A percentile compares a stretch with the other conserved stretches of the same genome.
phyloP scores from a whole-genome alignment of 2,797 vertebrate genomes.

The Peromyscus melanophrys region DNA sequence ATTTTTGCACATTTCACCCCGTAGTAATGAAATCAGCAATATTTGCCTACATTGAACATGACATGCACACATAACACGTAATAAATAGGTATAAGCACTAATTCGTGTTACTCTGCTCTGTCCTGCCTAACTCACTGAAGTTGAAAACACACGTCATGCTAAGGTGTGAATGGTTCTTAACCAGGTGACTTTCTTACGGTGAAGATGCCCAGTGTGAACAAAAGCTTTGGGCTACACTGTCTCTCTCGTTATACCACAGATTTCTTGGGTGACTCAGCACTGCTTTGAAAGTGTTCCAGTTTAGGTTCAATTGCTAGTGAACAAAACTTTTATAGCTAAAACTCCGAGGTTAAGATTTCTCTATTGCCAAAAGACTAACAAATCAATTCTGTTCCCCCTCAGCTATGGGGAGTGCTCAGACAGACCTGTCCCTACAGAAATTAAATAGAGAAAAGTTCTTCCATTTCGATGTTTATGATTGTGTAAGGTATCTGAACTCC shows the following conservation, averaged over 20 bases:
- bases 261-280: background rate
- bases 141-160: background rate
- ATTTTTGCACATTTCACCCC: slow-evolving; percentile 45
- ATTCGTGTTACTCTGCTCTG: slow-evolving; percentile 23
- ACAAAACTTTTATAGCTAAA: background rate
- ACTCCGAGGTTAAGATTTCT: slow-evolving; percentile 31
- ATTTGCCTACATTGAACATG: background rate
- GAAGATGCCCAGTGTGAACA: background rate
- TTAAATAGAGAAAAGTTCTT: background rate
- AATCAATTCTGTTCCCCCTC: background rate
- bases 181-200: background rate
- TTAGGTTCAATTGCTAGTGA: slow-evolving; percentile 17
- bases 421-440: background rate
- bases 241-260: background rate
- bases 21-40: slow-evolving; percentile 9
- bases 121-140: background rate
- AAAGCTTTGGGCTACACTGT: background rate
- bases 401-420: background rate
- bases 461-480: slow-evolving; percentile 6
- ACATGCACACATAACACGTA: slow-evolving; percentile 21
- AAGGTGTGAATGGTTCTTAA: slow-evolving; percentile 17
- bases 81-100: background rate
- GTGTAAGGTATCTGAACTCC: background rate
- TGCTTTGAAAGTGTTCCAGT: background rate
- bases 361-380: background rate